Percentiles rank a stretch among this genome's conserved stretches.
Conservation (phyloP, 2,888 invertebrate genomes). For the Anthrax anthrax region DNA sequence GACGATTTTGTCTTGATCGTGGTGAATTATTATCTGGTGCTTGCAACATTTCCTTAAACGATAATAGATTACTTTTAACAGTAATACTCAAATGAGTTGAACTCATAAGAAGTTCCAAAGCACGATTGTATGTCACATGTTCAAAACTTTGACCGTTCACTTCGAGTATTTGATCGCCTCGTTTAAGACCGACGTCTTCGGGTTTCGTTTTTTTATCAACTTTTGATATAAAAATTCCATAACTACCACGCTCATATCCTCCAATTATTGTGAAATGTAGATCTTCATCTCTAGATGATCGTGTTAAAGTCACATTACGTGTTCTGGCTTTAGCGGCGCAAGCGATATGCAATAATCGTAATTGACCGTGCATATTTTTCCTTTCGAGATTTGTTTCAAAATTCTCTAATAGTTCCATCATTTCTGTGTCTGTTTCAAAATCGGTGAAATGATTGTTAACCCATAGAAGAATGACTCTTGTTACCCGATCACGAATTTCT, state of each 20-base stretch:
- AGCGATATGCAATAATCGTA: conserved; percentile 81
- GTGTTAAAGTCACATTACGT: conserved; percentile 77
- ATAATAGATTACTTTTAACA: conserved; percentile 90
- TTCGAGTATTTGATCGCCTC: conserved; percentile 95
- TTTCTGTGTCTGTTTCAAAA: conserved; percentile 87
- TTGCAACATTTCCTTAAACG: conserved; percentile 54
- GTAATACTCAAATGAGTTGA: conserved; percentile 93
- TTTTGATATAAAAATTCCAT: conserved; percentile 89
- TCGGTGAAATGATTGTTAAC: conserved; percentile 98
- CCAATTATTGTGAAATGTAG: conserved; percentile 89
- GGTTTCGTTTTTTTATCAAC: conserved; percentile 89
- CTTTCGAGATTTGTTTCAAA: conserved; percentile 76
- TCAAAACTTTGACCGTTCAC: conserved; percentile 96
- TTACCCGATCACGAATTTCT: conserved; percentile 56
- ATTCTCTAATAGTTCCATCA: conserved; percentile 92
- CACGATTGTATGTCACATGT: conserved; percentile 80
- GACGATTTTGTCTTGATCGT: conserved; percentile 31
- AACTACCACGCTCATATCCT: conserved; percentile 79
- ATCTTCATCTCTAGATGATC: conserved; percentile 84
- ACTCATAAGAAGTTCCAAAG: conserved; percentile 82
- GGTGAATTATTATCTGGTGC: conserved; percentile 73
- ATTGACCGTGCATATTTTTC: conserved; percentile 73
- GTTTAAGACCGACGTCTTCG: conserved; percentile 87
- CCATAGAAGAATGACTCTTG: conserved; percentile 92
- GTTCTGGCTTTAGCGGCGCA: conserved; percentile 93